Evolutionary conservation across 2,797 vertebrate species (phyloP).

Genomic region (Falco columbarius): DNA sequence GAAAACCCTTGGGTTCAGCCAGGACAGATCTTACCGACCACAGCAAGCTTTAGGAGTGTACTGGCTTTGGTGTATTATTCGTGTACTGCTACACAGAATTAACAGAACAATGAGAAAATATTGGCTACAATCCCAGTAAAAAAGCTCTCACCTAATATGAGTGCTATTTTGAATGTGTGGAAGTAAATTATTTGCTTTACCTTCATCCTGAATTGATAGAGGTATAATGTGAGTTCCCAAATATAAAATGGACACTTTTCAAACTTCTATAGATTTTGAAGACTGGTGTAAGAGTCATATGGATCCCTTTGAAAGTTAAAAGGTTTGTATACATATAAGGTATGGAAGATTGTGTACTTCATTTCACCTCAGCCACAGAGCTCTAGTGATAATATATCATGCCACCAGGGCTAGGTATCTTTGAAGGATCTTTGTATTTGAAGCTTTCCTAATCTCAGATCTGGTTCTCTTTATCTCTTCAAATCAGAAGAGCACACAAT

Average conservation of each 20-base stretch:
- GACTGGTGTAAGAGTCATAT: neutral
- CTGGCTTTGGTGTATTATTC: neutral
- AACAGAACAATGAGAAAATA: neutral
- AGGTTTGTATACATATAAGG: neutral
- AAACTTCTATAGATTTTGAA: neutral
- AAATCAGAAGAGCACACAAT: neutral
- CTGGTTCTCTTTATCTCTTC: slow-evolving; percentile 7
- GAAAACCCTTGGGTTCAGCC: neutral
- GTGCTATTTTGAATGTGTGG: neutral
- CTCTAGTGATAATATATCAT: neutral
- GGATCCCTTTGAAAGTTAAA: neutral
- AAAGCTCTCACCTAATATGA: neutral
- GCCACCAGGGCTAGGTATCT: neutral
- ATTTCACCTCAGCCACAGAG: neutral
- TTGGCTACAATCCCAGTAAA: neutral
- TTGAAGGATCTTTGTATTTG: slow-evolving; percentile 10
- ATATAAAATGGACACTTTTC: neutral
- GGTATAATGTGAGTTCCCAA: neutral
- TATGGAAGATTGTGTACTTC: neutral
- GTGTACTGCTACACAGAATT: neutral
- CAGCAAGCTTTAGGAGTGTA: neutral
- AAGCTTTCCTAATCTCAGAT: slow-evolving; percentile 20
- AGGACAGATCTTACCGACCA: neutral
- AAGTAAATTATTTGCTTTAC: neutral
- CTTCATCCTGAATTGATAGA: neutral